phyloP scores from a whole-genome alignment of 2,113 vertebrate species.

The Myotis lucifugus region DNA sequence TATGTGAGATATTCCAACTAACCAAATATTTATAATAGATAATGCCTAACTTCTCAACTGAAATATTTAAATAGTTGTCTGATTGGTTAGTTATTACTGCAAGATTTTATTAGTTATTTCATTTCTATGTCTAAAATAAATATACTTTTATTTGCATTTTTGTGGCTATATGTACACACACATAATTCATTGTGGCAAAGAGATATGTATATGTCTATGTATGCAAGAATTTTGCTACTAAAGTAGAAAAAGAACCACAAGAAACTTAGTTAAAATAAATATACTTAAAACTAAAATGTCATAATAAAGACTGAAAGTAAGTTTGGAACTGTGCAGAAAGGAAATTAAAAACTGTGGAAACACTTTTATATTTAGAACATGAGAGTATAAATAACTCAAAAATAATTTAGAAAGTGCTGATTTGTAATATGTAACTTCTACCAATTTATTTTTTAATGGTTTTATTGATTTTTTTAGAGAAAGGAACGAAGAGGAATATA shows the following conservation, averaged over 20 bases:
- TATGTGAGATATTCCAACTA: neutral
- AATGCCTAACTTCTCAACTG: neutral
- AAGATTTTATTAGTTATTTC: neutral
- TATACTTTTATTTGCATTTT: neutral
- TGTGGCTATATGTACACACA: neutral
- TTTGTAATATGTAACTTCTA: neutral
- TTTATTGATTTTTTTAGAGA: too few relatives aligned
- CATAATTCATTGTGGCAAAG: neutral
- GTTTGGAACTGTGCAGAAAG: neutral
- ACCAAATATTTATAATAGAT: neutral
- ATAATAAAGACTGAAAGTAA: neutral
- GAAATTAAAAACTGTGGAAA: neutral
- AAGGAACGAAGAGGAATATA: too few relatives aligned
- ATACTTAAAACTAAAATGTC: neutral
- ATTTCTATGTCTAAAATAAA: constrained; percentile 11
- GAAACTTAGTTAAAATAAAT: neutral
- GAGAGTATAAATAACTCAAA: neutral
- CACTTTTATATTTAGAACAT: neutral
- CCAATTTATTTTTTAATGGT: neutral
- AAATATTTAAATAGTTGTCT: neutral
- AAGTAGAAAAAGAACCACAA: neutral
- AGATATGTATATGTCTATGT: neutral
- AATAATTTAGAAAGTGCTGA: neutral
- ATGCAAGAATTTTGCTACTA: neutral
- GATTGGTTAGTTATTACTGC: neutral